Percentiles rank a stretch among this genome's conserved stretches.
phyloP scores from a whole-genome alignment of 2,113 vertebrate species.

The Pelvicachromis taeniatus region DNA sequence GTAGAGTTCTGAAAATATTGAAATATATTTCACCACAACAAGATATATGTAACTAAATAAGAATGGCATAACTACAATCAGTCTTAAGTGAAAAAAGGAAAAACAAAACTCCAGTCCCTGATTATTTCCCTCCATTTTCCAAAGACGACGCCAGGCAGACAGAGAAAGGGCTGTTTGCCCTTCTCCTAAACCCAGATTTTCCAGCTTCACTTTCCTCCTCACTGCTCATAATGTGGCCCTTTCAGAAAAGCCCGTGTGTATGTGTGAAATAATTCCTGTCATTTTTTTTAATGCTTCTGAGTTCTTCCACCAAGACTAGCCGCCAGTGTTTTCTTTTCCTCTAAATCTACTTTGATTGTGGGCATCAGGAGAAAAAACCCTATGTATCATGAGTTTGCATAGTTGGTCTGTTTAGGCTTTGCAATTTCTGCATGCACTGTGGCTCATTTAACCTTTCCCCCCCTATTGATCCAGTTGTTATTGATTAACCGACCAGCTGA shows the following conservation, averaged over 20 bases:
- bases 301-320: not conserved
- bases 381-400: not conserved
- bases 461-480: not conserved
- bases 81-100: not conserved
- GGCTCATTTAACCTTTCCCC: not conserved
- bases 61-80: not conserved
- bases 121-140: slow-evolving; percentile 22
- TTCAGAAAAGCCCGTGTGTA: slow-evolving; percentile 1
- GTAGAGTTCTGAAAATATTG: not conserved
- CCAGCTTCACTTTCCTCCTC: slow-evolving; percentile 19
- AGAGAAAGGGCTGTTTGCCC: slow-evolving; percentile 22
- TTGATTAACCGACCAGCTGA: slow-evolving; percentile 8
- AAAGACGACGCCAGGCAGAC: slow-evolving; percentile 8
- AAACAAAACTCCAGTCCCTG: slow-evolving; percentile 1
- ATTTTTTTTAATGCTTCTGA: not conserved
- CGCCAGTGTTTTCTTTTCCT: not conserved
- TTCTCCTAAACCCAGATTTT: slow-evolving; percentile 27
- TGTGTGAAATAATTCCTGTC: not conserved
- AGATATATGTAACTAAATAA: not conserved
- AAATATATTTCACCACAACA: not conserved
- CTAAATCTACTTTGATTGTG: not conserved
- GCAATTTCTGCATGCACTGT: not conserved
- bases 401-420: not conserved
- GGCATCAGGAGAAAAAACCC: not conserved
- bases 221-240: slow-evolving; percentile 30